Evolutionary conservation across 2,888 invertebrate species (phyloP).

Genomic region (Mechanitis messenoides): DNA sequence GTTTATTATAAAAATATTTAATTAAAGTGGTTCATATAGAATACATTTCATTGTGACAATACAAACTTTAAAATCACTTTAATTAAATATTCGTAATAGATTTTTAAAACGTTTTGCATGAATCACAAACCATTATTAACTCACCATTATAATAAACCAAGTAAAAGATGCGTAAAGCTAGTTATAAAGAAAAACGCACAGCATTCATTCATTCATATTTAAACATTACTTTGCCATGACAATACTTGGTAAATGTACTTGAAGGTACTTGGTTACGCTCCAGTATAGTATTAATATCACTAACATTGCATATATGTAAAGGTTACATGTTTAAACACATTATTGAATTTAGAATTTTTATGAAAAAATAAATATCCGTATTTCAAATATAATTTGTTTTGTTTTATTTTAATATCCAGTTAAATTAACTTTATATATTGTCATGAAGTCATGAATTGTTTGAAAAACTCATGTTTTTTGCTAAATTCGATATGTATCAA

Average conservation of each 20-base stretch:
- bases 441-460: no score
- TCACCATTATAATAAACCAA: constrained; percentile 7
- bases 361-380: constrained; percentile 78
- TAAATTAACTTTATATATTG: neutral
- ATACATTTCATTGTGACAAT: constrained; percentile 4
- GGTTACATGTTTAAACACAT: constrained; percentile 78
- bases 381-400: constrained; percentile 72
- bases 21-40: constrained; percentile 19
- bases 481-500: no score
- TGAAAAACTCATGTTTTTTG: no score
- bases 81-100: constrained; percentile 21
- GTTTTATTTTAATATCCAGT: constrained; percentile 40
- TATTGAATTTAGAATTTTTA: constrained; percentile 78
- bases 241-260: constrained; percentile 75
- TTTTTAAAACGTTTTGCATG: constrained; percentile 31
- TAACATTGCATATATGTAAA: constrained; percentile 77
- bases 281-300: constrained; percentile 73
- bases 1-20: constrained; percentile 19
- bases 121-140: constrained; percentile 38
- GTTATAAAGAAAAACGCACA: constrained; percentile 66
- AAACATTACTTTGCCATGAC: constrained; percentile 60
- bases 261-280: constrained; percentile 73
- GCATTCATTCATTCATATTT: constrained; percentile 51
- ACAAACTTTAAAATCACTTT: constrained; percentile 14
- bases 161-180: constrained; percentile 39